phyloP scores from a whole-genome alignment of 2,797 vertebrate genomes.

The Eidolon dupreanum region DNA sequence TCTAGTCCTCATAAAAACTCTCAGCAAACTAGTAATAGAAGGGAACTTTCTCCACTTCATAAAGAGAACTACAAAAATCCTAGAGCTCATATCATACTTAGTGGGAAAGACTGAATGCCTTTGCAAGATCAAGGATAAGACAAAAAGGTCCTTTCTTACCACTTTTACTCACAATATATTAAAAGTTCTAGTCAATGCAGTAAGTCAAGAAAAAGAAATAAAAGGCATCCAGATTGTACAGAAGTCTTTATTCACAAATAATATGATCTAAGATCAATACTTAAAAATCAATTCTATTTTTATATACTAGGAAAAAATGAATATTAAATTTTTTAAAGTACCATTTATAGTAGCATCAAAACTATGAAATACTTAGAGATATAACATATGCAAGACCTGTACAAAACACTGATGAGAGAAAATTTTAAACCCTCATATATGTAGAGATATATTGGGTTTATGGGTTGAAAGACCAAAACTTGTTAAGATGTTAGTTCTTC shows the following conservation, averaged over 20 bases:
- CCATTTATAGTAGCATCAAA: not conserved
- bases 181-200: not conserved
- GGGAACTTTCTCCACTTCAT: not conserved
- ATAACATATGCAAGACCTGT: not conserved
- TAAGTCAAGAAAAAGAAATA: not conserved
- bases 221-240: not conserved
- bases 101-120: not conserved
- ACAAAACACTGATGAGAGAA: not conserved
- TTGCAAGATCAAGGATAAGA: not conserved
- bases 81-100: not conserved
- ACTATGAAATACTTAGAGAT: not conserved
- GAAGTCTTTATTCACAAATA: not conserved
- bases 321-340: not conserved
- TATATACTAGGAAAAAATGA: not conserved
- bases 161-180: not conserved
- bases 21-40: not conserved
- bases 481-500: not conserved
- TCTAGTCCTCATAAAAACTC: not conserved
- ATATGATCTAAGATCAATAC: not conserved
- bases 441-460: not conserved
- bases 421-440: not conserved
- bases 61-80: not conserved
- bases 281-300: not conserved
- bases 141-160: not conserved
- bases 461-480: not conserved